Evolutionary conservation across 1,140 invertebrate species (phyloP).

Genomic region (Zaprionus tsacasi): DNA sequence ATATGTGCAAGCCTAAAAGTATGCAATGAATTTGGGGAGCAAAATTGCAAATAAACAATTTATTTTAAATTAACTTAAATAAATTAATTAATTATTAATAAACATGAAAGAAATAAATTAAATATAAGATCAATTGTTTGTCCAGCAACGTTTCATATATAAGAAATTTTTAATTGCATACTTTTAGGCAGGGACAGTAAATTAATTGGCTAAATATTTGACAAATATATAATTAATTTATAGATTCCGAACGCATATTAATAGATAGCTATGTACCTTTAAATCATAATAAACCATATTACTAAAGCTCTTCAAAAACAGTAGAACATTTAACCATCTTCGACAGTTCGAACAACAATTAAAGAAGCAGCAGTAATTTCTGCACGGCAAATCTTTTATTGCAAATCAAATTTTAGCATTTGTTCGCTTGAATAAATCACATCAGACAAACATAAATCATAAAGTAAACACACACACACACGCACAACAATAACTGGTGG

Average conservation of each 20-base stretch:
- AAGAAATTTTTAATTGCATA: too few relatives aligned
- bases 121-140: too few relatives aligned
- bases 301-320: slow-evolving; percentile 44
- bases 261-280: background rate
- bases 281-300: slow-evolving; percentile 1
- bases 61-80: too few relatives aligned
- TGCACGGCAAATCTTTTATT: slow-evolving; percentile 57
- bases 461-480: slow-evolving; percentile 51
- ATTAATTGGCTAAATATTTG: too few relatives aligned
- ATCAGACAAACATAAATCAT: slow-evolving; percentile 82
- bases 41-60: too few relatives aligned
- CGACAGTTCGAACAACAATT: slow-evolving; percentile 3
- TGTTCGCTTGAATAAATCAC: slow-evolving; percentile 81
- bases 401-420: slow-evolving; percentile 79
- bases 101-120: too few relatives aligned
- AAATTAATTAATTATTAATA: too few relatives aligned
- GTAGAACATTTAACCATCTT: background rate
- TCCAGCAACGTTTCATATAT: too few relatives aligned
- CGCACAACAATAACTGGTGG: slow-evolving; percentile 48
- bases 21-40: slow-evolving; percentile 8
- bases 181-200: too few relatives aligned
- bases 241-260: too few relatives aligned
- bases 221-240: too few relatives aligned
- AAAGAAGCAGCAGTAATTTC: background rate
- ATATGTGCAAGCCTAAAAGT: slow-evolving; percentile 2